Base-by-base conservation (phyloP, 2,113 vertebrate species). In the Rhegmatorhina hoffmannsi region DNA sequence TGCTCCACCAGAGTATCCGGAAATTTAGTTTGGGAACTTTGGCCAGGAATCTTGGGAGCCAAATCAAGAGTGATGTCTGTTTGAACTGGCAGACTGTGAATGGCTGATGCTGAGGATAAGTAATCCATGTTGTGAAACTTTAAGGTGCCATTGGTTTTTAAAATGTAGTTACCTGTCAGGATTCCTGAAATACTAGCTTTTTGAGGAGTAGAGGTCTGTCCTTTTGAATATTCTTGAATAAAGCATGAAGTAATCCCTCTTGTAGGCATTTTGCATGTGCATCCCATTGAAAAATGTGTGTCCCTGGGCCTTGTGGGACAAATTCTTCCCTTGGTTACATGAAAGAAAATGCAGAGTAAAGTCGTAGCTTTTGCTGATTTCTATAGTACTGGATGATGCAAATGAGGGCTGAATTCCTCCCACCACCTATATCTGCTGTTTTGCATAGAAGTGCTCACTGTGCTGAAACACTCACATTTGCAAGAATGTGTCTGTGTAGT, bases 151-250 rank as follows among this genome's bases (percentile, higher is more conserved):
- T 52, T 80, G 43, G 55, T 69, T 95, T 92, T 74, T 40, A 63
- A 89, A 64, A 82, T 87, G 46, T 60, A 56, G 49, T 62, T 70
- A 33, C 23, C 23, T 56, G 64, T 52, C 68, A 67, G 49, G 72
- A 52, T 68, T 78, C 26, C 73, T 88, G 85, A 92, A 92, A 81
- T 89, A 8, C 56, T 34, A 81, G 67, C 34, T 74, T 92, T 90
- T 34, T 87, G 73, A 86, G 83, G 50, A 24, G 24, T 6, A 68
- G 44, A 89, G 52, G 16, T 90, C 52, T 93, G 70, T 79, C 36
- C 33, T 92, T 96, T 87, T 90, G 76, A 95, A 93, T 88, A 90
- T 90, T 93, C 60, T 73, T 94, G 70, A 96, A 94, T 80, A 96
- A 91, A 85, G 84, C 63, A 84, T 79, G 56, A 87, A 34, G 34